These are phyloP conservation scores for Watsonalla binaria DNA, from an alignment of 2,888 invertebrate species.

Conservation along the genomic window DNA sequence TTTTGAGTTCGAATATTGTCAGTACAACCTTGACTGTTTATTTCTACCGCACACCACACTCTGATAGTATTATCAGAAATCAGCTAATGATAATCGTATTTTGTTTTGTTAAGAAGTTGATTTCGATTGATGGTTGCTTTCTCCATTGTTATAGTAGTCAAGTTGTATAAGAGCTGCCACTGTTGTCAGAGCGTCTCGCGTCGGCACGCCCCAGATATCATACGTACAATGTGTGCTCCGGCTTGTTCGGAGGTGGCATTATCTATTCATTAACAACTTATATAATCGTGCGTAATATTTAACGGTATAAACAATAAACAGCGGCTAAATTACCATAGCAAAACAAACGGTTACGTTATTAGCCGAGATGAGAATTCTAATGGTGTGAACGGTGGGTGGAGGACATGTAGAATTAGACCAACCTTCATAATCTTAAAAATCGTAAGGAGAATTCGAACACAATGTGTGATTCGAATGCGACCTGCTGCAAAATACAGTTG, in stretches of 20 bases:
- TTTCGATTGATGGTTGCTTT: constrained; percentile 38
- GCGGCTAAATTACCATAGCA: constrained; percentile 4
- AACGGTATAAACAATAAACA: constrained; percentile 13
- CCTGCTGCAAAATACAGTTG: no score
- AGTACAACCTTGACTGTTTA: no score
- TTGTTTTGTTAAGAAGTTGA: constrained; percentile 24
- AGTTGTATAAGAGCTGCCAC: constrained; percentile 14
- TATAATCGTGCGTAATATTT: not conserved
- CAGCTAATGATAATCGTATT: not conserved
- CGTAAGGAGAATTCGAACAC: no score
- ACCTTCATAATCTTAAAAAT: no score
- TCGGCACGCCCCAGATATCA: constrained; percentile 26
- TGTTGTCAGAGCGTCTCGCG: constrained; percentile 8
- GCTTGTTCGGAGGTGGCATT: constrained; percentile 9
- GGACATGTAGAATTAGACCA: no score
- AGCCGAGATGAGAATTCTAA: no score
- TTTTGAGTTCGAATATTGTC: no score
- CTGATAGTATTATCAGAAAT: not conserved
- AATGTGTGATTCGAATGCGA: no score
- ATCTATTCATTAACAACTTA: not conserved
- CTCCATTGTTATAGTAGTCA: constrained; percentile 36
- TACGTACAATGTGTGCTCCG: constrained; percentile 13
- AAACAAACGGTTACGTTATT: no score
- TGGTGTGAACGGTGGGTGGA: no score
- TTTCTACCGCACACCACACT: no score